Conservation (phyloP, 1,140 invertebrate genomes). For the Drosophila pectinifera region DNA sequence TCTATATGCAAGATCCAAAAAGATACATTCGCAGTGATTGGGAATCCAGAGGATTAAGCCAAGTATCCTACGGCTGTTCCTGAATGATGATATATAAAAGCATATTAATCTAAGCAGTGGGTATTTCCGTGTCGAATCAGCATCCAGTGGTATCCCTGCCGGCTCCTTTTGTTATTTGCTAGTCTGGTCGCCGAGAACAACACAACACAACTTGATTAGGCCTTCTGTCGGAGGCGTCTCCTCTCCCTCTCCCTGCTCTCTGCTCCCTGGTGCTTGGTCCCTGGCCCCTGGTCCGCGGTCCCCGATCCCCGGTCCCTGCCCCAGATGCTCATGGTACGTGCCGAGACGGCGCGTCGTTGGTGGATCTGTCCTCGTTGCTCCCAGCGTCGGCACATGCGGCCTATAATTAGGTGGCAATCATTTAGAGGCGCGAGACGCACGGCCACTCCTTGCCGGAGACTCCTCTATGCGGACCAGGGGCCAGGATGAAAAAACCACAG, state of each 20-base stretch:
- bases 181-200: slow-evolving; percentile 35
- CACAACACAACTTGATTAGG: slow-evolving; percentile 45
- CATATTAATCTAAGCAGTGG: slow-evolving; percentile 2
- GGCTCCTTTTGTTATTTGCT: slow-evolving; percentile 40
- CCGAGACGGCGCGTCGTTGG: slow-evolving; percentile 23
- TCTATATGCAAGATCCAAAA: too few species aligned
- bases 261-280: not conserved
- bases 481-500: slow-evolving; percentile 22
- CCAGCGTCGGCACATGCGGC: slow-evolving; percentile 53
- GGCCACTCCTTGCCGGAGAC: slow-evolving; percentile 43
- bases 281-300: not conserved
- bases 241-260: too few species aligned
- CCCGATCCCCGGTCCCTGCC: not conserved
- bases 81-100: slow-evolving; percentile 8
- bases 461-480: slow-evolving; percentile 9
- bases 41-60: not conserved
- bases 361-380: slow-evolving; percentile 44
- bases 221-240: slow-evolving; percentile 41
- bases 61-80: not conserved
- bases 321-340: slow-evolving; percentile 42
- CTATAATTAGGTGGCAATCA: slow-evolving; percentile 62
- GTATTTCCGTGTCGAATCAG: slow-evolving; percentile 26
- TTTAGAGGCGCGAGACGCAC: slow-evolving; percentile 49
- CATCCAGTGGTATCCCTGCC: not conserved
- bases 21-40: not conserved